Conservation (phyloP, 2,888 invertebrate genomes). For the Amphimallon solstitiale region DNA sequence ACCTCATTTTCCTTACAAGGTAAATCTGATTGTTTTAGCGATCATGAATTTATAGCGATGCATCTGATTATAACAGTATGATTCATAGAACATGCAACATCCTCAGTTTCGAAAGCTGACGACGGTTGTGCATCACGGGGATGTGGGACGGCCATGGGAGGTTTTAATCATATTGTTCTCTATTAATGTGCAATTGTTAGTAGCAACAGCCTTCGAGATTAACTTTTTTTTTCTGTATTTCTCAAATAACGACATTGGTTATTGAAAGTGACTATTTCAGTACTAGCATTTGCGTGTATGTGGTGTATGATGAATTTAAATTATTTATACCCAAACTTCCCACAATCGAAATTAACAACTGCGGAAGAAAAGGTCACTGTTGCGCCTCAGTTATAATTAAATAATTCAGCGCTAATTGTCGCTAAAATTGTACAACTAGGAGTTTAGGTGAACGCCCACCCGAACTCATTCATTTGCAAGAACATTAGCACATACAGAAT, state of each 20-base stretch:
- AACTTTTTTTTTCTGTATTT: conserved; percentile 27
- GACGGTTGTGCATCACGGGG: conserved; percentile 38
- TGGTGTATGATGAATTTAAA: conserved; percentile 16
- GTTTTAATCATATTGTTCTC: conserved; percentile 46
- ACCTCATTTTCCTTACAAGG: conserved; percentile 43
- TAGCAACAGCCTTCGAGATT: conserved; percentile 41
- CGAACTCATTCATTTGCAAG: neutral
- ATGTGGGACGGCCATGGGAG: conserved; percentile 46
- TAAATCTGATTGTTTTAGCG: conserved; percentile 41
- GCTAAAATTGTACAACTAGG: conserved; percentile 22
- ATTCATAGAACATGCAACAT: conserved; percentile 43
- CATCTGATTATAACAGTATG: conserved; percentile 44
- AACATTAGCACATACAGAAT: conserved; percentile 23
- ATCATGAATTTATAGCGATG: conserved; percentile 44
- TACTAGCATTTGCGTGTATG: conserved; percentile 4
- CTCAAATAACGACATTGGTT: conserved; percentile 36
- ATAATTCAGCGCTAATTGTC: conserved; percentile 30
- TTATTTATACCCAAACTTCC: conserved; percentile 36
- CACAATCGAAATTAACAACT: conserved; percentile 39
- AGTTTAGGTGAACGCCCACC: conserved; percentile 8
- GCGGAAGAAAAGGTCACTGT: conserved; percentile 38
- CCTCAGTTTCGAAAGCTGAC: conserved; percentile 42
- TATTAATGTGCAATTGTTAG: conserved; percentile 42
- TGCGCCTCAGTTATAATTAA: conserved; percentile 36
- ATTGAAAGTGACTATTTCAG: conserved; percentile 33